Conservation (phyloP, 2,113 vertebrate species). For the Siniperca knerii region DNA sequence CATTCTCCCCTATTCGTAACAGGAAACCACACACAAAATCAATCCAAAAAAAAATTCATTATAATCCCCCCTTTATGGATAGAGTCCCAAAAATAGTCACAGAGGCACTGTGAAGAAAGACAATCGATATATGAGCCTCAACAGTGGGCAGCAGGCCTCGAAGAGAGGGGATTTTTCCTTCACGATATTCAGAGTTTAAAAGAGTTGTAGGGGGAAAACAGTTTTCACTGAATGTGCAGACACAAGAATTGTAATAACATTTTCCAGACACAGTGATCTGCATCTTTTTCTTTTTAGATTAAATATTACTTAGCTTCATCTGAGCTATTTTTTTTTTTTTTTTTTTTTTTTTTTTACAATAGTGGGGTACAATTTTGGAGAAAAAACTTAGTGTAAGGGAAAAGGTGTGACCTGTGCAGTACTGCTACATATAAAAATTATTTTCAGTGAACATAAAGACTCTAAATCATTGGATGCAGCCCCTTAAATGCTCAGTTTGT, state of each 20-base stretch:
- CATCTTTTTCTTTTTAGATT: neutral
- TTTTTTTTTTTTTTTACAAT: neutral
- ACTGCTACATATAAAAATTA: slow-evolving; percentile 15
- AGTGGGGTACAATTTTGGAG: neutral
- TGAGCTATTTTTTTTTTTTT: neutral
- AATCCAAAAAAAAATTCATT: slow-evolving; percentile 6
- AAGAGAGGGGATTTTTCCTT: neutral
- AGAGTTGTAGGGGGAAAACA: neutral
- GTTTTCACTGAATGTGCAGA: neutral
- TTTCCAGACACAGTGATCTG: neutral
- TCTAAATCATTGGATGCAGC: neutral
- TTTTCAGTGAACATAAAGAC: slow-evolving; percentile 6
- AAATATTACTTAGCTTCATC: neutral
- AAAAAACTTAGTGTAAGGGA: neutral
- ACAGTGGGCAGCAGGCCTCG: neutral
- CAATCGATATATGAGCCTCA: slow-evolving; percentile 49
- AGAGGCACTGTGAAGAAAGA: slow-evolving; percentile 61
- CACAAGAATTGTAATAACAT: neutral
- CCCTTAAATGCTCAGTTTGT: slow-evolving; percentile 13
- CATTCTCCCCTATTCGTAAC: slow-evolving; percentile 31
- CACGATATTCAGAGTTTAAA: slow-evolving; percentile 22
- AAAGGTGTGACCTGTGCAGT: neutral
- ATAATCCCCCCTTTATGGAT: neutral
- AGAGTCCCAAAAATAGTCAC: slow-evolving; percentile 5
- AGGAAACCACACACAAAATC: slow-evolving; percentile 26